Conservation (phyloP, 2,888 invertebrate species). For the Stenodera caucasica region DNA sequence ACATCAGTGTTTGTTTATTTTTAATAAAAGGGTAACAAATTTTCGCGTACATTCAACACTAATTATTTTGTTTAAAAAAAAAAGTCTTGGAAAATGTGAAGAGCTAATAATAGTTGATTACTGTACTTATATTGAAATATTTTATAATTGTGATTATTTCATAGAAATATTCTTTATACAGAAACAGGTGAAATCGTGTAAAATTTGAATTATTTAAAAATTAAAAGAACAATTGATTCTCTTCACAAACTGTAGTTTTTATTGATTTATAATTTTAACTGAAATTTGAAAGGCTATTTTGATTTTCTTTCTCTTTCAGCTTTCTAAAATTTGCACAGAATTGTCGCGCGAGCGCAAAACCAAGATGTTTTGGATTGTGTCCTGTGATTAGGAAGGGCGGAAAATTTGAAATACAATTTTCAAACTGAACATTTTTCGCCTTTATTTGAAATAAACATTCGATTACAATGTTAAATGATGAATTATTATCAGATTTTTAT, state of each 20-base stretch:
- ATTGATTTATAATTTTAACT: not conserved
- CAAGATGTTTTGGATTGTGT: not conserved
- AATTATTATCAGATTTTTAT: not conserved
- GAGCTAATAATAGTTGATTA: constrained; percentile 27
- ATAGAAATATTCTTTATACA: not conserved
- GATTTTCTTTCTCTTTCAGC: no score
- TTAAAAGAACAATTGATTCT: not conserved
- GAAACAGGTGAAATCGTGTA: not conserved
- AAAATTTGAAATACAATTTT: not conserved
- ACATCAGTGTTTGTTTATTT: constrained; percentile 36
- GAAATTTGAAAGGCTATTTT: no score
- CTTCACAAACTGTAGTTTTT: not conserved
- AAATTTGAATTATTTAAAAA: not conserved
- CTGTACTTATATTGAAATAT: not conserved
- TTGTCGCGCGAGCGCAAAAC: no score
- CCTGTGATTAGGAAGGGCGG: not conserved
- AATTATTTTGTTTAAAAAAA: constrained; percentile 49
- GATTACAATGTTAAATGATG: constrained; percentile 4
- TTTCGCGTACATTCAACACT: constrained; percentile 42
- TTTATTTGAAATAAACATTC: constrained; percentile 1
- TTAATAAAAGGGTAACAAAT: constrained; percentile 44
- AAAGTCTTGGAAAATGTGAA: constrained; percentile 34
- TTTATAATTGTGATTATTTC: not conserved
- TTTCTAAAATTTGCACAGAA: no score
- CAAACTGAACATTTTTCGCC: not conserved